These are phyloP conservation scores for Anolis sagrei DNA, from an alignment of 2,113 vertebrate genomes.

Conservation along the genomic window DNA sequence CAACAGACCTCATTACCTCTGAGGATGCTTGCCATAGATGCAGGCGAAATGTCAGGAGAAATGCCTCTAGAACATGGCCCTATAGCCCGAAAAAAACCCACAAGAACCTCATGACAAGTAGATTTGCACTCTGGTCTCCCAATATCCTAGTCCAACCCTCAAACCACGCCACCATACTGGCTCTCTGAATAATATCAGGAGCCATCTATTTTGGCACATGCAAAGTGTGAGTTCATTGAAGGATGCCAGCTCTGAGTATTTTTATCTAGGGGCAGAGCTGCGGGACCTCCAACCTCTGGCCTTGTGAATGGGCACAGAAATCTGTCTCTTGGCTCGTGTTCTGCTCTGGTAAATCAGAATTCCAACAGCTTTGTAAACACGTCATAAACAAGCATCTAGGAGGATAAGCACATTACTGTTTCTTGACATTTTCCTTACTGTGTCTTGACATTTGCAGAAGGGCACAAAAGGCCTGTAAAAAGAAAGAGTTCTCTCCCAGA, in stretches of 20 bases:
- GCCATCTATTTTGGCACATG: background rate
- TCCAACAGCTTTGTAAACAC: slow-evolving; percentile 67
- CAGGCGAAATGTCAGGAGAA: too few relatives aligned
- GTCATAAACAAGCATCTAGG: slow-evolving; percentile 49
- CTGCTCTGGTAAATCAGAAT: slow-evolving; percentile 29
- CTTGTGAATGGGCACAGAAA: slow-evolving; percentile 30
- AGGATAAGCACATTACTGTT: slow-evolving; percentile 67
- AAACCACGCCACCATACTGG: too few relatives aligned
- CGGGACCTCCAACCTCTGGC: too few relatives aligned
- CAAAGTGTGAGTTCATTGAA: background rate
- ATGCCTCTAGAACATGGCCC: too few relatives aligned
- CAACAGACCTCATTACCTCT: too few relatives aligned
- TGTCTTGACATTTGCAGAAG: slow-evolving; percentile 77
- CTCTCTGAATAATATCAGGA: background rate
- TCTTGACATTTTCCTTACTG: slow-evolving; percentile 78
- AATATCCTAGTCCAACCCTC: too few relatives aligned
- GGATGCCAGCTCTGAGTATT: background rate
- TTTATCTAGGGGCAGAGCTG: slow-evolving; percentile 27
- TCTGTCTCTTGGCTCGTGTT: background rate
- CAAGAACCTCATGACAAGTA: too few relatives aligned
- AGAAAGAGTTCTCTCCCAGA: slow-evolving; percentile 65
- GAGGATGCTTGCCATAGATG: too few relatives aligned
- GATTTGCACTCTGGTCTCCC: too few relatives aligned
- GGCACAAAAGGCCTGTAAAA: slow-evolving; percentile 72
- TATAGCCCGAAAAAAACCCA: too few relatives aligned